These are phyloP conservation scores for Pogonognathellus flavescens DNA, from an alignment of 1,140 invertebrate species.

Conservation along the genomic window DNA sequence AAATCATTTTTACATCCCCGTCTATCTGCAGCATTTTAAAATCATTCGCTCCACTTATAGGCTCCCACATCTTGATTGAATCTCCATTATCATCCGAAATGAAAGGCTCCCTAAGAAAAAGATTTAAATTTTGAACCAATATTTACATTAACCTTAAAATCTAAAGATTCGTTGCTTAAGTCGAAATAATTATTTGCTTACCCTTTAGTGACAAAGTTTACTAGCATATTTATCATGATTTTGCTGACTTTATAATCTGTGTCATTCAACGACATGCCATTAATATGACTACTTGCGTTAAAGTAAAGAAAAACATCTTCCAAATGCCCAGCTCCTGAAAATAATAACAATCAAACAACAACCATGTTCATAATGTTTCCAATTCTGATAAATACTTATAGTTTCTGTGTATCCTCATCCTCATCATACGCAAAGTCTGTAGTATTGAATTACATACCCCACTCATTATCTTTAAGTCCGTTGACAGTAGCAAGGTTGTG, in stretches of 20 bases:
- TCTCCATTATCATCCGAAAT: conserved; percentile 53
- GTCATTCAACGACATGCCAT: conserved; percentile 3
- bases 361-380: too few relatives aligned
- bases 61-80: conserved; percentile 51
- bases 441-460: conserved; percentile 24
- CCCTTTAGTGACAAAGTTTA: conserved; percentile 36
- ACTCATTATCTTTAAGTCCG: conserved; percentile 44
- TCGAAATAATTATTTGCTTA: background rate
- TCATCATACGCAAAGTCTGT: too few relatives aligned
- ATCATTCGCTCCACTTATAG: background rate
- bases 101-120: conserved; percentile 44
- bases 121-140: too few relatives aligned
- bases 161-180: too few relatives aligned
- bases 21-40: conserved; percentile 55
- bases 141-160: too few relatives aligned
- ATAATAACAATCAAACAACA: background rate
- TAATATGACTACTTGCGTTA: background rate
- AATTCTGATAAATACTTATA: too few relatives aligned
- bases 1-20: conserved; percentile 54
- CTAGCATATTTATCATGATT: conserved; percentile 36
- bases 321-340: conserved; percentile 30
- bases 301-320: conserved; percentile 45
- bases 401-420: too few relatives aligned
- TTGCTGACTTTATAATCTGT: conserved; percentile 40
- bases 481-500: conserved; percentile 26